Evolutionary conservation across 2,797 vertebrate species (phyloP).

Genomic region (Chaunax sp.): DNA sequence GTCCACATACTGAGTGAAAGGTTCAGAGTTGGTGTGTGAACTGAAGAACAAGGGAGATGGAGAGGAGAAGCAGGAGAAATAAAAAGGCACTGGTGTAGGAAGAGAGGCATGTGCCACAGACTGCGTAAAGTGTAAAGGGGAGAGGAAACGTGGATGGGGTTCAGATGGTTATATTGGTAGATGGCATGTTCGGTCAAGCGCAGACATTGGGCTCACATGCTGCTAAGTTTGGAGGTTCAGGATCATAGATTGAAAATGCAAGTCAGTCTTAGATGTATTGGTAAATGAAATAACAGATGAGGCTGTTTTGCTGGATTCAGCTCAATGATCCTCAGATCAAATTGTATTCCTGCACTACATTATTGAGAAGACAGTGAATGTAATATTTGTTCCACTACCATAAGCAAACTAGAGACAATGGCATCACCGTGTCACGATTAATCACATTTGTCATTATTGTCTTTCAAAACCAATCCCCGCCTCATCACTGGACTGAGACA

Average conservation of each 20-base stretch:
- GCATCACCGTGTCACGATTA: slow-evolving; percentile 32
- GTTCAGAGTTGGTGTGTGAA: slow-evolving; percentile 24
- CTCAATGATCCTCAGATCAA: not conserved
- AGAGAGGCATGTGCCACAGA: slow-evolving; percentile 42
- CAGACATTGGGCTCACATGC: slow-evolving; percentile 1
- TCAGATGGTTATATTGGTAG: slow-evolving; percentile 13
- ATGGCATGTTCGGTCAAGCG: slow-evolving; percentile 15
- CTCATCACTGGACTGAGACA: slow-evolving; percentile 31
- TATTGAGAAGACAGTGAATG: not conserved
- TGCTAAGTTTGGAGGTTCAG: not conserved
- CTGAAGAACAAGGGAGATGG: slow-evolving; percentile 25
- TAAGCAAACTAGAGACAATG: not conserved
- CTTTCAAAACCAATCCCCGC: slow-evolving; percentile 32
- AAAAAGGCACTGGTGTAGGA: slow-evolving; percentile 45
- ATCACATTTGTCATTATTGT: slow-evolving; percentile 49
- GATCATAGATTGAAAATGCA: slow-evolving; percentile 1
- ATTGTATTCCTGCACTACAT: not conserved
- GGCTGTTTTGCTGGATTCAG: not conserved
- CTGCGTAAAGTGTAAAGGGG: slow-evolving; percentile 8
- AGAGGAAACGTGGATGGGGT: slow-evolving; percentile 33
- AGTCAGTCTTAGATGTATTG: not conserved
- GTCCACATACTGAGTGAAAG: slow-evolving; percentile 32
- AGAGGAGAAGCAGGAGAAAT: slow-evolving; percentile 39
- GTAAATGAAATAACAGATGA: slow-evolving; percentile 14
- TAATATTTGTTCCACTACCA: slow-evolving; percentile 3